A percentile compares a stretch with the other conserved stretches of the same genome.
Conservation (phyloP, 2,797 vertebrate species). For the Mormyrus hasselquistii region DNA sequence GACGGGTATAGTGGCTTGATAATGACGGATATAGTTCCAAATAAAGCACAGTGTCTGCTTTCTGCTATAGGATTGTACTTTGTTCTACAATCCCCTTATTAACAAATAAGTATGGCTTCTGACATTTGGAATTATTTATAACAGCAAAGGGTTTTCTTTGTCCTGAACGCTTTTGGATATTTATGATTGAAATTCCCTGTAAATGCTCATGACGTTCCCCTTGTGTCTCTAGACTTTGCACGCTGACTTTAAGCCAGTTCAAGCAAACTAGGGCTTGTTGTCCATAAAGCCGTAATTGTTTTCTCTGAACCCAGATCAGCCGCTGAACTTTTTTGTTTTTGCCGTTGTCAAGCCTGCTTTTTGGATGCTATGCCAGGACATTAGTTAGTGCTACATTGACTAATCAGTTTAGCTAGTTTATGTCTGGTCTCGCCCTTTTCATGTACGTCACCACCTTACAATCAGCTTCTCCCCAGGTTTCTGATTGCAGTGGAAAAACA, state of each 20-base stretch:
- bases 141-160: background rate
- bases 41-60: slow-evolving; percentile 26
- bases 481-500: background rate
- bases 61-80: slow-evolving; percentile 31
- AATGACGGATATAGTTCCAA: slow-evolving; percentile 11
- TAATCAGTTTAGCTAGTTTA: background rate
- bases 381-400: background rate
- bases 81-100: background rate
- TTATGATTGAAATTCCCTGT: background rate
- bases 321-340: background rate
- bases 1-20: slow-evolving; percentile 15
- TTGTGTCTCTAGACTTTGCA: background rate
- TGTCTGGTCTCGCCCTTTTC: background rate
- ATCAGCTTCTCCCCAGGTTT: background rate
- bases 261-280: background rate
- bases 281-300: background rate
- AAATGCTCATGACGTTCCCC: background rate
- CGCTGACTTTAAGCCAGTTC: background rate
- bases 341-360: background rate
- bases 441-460: background rate
- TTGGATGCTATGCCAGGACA: background rate
- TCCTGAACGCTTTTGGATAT: background rate
- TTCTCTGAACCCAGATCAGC: background rate
- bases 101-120: background rate
- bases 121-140: background rate